A percentile compares a stretch with the other conserved stretches of the same genome.
phyloP scores from a whole-genome alignment of 2,888 invertebrate species.

The Falcaria lacertinaria region DNA sequence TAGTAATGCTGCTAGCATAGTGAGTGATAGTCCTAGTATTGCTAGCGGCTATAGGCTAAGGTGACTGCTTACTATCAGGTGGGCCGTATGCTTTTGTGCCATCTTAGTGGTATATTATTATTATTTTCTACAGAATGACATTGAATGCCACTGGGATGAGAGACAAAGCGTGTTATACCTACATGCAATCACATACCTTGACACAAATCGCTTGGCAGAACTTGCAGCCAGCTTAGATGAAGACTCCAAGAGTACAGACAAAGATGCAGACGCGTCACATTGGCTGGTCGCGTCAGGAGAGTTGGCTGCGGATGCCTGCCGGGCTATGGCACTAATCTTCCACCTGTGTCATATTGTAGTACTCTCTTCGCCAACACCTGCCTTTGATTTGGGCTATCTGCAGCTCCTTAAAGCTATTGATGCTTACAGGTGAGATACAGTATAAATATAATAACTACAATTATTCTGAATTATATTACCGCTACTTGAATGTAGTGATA shows the following conservation, averaged over 20 bases:
- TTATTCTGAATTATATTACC: no score
- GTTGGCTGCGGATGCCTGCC: slow-evolving; percentile 77
- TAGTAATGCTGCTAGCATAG: no score
- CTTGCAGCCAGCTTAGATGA: slow-evolving; percentile 53
- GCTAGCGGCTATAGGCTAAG: no score
- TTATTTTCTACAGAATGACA: slow-evolving; percentile 68
- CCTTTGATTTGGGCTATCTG: slow-evolving; percentile 89
- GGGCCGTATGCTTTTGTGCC: no score
- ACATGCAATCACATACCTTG: slow-evolving; percentile 74
- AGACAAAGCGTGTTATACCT: slow-evolving; percentile 70
- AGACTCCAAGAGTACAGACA: slow-evolving; percentile 52
- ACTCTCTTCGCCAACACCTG: slow-evolving; percentile 66
- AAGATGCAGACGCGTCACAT: slow-evolving; percentile 69
- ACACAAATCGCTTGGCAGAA: slow-evolving; percentile 50
- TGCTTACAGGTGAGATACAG: slow-evolving; percentile 81
- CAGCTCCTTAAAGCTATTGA: slow-evolving; percentile 91
- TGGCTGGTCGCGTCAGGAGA: slow-evolving; percentile 82
- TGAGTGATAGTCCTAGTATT: no score
- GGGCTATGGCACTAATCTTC: slow-evolving; percentile 86
- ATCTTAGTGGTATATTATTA: no score
- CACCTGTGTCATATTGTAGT: slow-evolving; percentile 89
- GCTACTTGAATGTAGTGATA: no score
- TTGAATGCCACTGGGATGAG: slow-evolving; percentile 81
- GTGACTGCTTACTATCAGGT: no score
- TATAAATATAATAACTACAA: background rate